Percentiles rank a stretch among this genome's conserved stretches.
Conservation (phyloP, 1,140 invertebrate genomes). For the Planococcus citri region DNA sequence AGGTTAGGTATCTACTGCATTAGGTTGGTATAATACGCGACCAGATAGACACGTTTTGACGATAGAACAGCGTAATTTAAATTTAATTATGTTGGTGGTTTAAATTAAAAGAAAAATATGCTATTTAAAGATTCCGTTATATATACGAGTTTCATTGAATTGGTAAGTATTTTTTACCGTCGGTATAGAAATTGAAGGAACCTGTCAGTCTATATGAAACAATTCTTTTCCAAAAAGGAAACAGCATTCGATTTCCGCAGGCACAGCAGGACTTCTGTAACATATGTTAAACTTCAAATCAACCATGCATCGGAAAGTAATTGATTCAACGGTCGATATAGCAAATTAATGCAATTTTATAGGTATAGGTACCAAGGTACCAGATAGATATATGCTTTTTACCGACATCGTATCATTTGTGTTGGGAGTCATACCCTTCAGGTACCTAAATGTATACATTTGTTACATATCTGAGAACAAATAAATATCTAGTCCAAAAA, state of each 20-base stretch:
- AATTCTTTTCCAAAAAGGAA: conserved; percentile 15
- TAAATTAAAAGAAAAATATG: not conserved
- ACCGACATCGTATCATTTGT: too few species aligned
- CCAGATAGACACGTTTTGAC: too few species aligned
- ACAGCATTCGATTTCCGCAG: conserved; percentile 15
- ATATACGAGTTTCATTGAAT: not conserved
- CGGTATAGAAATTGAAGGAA: not conserved
- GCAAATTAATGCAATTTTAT: not conserved
- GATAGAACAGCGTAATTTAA: too few species aligned
- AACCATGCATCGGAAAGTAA: not conserved
- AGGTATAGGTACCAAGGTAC: not conserved
- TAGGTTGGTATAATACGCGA: too few species aligned
- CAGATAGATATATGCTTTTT: too few species aligned
- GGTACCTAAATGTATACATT: too few species aligned
- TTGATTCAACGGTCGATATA: conserved; percentile 19
- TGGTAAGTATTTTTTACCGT: not conserved
- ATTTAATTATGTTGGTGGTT: too few species aligned
- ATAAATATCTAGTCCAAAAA: too few species aligned
- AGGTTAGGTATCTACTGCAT: too few species aligned
- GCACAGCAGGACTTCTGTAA: not conserved
- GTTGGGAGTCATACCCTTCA: too few species aligned
- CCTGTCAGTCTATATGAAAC: conserved; percentile 2
- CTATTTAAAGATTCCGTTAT: not conserved
- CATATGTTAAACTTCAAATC: conserved; percentile 9
- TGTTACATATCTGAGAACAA: too few species aligned